Base-by-base conservation (phyloP, 2,797 vertebrate genomes). In the Lophotriccus pileatus region DNA sequence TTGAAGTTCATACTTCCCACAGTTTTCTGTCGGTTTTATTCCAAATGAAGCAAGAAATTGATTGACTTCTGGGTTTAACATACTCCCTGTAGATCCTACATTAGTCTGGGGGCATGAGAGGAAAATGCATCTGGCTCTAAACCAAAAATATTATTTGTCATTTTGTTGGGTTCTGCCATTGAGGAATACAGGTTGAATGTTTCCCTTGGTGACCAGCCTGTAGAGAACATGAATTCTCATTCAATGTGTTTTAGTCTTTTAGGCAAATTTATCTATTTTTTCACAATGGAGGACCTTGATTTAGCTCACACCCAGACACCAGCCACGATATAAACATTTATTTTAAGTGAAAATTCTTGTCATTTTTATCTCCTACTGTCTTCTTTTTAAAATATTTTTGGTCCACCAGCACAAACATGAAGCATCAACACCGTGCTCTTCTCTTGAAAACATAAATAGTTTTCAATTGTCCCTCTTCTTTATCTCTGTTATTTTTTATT, bases 1-100 rank as follows among this genome's bases (percentile, higher is more conserved):
- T 87, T 93, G 59, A 92, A 87, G 72, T 77, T 85, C 72, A 74
- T 77, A 72, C 72, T 92, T 93, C 84, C 75, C 89, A 67, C 68
- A 21, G 68, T 53, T 91, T 73, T 91, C 75, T 80, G 60, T 62
- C 16, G 0, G 34, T 80, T 77, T 89, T 77, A 80, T 80, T 94
- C 75, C 87, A 80, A 83, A 92, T 46, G 56, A 44, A 82, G 68
- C 49, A 92, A 64, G 37, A 67, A 77, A 77, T 46, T 10, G 52
- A 77, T 86, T 85, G 84, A 68, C 76, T 80, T 59, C 41, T 63
- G 76, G 64, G 32, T 84, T 92, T 93, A 55, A 47, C 34, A 64
- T 41, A 70, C 44, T 90, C 41, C 70, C 43, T 77, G 74, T 50
- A 80, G 64, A 76, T 46, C 32, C 78, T 64, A 44, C 53, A 36